These are phyloP conservation scores for Gnatocerus cornutus DNA, from an alignment of 2,888 invertebrate species.

Conservation along the genomic window DNA sequence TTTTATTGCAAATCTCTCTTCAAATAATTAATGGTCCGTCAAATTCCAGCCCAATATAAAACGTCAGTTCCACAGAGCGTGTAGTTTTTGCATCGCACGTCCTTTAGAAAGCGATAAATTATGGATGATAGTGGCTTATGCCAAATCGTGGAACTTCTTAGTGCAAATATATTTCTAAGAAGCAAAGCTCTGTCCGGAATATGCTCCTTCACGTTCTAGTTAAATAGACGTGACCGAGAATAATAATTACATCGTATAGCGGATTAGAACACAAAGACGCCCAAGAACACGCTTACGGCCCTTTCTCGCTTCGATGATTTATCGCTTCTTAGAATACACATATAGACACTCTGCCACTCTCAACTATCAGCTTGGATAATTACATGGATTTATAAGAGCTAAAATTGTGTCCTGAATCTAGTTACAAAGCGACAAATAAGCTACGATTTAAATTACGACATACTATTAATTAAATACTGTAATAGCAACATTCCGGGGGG, in stretches of 20 bases:
- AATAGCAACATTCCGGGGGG: conserved; percentile 35
- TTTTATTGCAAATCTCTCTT: conserved; percentile 6
- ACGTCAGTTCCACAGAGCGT: conserved; percentile 22
- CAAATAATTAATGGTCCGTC: conserved; percentile 41
- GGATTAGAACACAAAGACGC: conserved; percentile 47
- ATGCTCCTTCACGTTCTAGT: conserved; percentile 48
- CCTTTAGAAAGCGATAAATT: conserved; percentile 36
- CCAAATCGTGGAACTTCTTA: conserved; percentile 44
- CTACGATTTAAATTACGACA: conserved; percentile 38
- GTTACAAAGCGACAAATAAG: conserved; percentile 35
- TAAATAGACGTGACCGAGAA: conserved; percentile 59
- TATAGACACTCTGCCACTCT: conserved; percentile 33
- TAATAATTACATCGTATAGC: conserved; percentile 56
- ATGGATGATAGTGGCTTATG: conserved; percentile 39
- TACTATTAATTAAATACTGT: conserved; percentile 38
- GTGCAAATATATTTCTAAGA: conserved; percentile 40
- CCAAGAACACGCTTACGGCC: conserved; percentile 44
- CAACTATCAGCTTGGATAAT: conserved; percentile 32
- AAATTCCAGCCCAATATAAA: conserved; percentile 32
- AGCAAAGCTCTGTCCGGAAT: conserved; percentile 36
- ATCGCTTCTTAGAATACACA: conserved; percentile 45
- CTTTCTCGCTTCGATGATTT: conserved; percentile 51
- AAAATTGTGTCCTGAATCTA: conserved; percentile 25
- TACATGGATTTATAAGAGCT: conserved; percentile 36
- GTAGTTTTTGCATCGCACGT: conserved; percentile 41